Percentiles rank a stretch among this genome's conserved stretches.
phyloP scores from a whole-genome alignment of 2,797 vertebrate species.

The Onychomys leucogaster region DNA sequence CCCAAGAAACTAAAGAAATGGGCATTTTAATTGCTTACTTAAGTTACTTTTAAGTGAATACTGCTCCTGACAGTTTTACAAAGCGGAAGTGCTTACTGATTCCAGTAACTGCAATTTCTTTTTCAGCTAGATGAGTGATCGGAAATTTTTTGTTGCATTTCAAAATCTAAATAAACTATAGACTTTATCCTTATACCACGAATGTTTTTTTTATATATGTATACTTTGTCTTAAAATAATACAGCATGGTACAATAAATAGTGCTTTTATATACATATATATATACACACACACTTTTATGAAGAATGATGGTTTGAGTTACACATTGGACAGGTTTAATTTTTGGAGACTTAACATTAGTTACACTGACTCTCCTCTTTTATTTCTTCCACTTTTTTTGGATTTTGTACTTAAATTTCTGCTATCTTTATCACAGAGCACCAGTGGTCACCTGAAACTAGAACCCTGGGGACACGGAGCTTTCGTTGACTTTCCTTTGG shows the following conservation, averaged over 20 bases:
- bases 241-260: constrained; percentile 89
- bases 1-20: constrained; percentile 86
- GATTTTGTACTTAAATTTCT: constrained; percentile 65
- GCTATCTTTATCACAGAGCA: constrained; percentile 70
- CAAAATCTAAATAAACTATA: constrained; percentile 88
- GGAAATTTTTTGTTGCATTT: constrained; percentile 87
- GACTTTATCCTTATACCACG: constrained; percentile 88
- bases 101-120: constrained; percentile 83
- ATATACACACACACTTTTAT: constrained; percentile 85
- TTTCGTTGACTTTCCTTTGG: constrained; percentile 70
- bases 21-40: constrained; percentile 86
- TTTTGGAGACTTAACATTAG: constrained; percentile 83
- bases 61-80: constrained; percentile 84
- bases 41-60: constrained; percentile 84
- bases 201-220: constrained; percentile 85
- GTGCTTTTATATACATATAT: constrained; percentile 79
- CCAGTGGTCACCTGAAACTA: constrained; percentile 71
- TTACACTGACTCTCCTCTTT: constrained; percentile 84
- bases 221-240: constrained; percentile 87
- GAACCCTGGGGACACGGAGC: constrained; percentile 56
- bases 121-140: constrained; percentile 85
- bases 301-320: constrained; percentile 88
- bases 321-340: constrained; percentile 87
- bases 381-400: constrained; percentile 71
- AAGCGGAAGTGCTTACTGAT: constrained; percentile 81